Conservation (phyloP, 2,113 vertebrate species). For the Pavo muticus region DNA sequence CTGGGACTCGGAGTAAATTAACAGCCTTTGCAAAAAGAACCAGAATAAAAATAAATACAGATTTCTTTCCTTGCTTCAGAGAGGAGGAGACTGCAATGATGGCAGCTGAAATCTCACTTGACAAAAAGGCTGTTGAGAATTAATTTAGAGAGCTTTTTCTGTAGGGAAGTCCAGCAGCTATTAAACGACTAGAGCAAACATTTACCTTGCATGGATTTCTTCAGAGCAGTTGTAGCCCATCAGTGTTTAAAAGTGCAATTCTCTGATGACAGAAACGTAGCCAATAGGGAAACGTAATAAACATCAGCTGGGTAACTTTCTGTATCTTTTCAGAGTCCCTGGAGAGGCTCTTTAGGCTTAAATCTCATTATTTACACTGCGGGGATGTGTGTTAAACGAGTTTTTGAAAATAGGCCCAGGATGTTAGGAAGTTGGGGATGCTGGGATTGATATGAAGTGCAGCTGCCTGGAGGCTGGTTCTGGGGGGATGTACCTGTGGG, state of each 20-base stretch:
- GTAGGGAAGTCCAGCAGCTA: background rate
- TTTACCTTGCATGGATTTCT: background rate
- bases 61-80: background rate
- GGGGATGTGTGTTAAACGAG: background rate
- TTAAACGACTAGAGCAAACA: background rate
- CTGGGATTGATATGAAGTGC: background rate
- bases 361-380: background rate
- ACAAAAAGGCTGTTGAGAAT: background rate
- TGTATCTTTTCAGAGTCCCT: background rate
- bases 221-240: background rate
- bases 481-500: background rate
- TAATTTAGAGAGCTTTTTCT: fast-evolving
- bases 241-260: background rate
- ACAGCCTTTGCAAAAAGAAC: background rate
- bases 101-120: background rate
- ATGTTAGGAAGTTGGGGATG: background rate
- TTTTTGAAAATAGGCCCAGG: background rate
- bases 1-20: background rate
- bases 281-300: background rate
- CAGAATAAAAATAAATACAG: background rate
- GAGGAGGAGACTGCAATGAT: background rate
- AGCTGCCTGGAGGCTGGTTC: background rate
- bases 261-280: background rate
- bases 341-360: background rate
- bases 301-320: background rate